These are phyloP conservation scores for Buceros bicornis DNA, from an alignment of 2,797 vertebrate genomes.

Conservation along the genomic window DNA sequence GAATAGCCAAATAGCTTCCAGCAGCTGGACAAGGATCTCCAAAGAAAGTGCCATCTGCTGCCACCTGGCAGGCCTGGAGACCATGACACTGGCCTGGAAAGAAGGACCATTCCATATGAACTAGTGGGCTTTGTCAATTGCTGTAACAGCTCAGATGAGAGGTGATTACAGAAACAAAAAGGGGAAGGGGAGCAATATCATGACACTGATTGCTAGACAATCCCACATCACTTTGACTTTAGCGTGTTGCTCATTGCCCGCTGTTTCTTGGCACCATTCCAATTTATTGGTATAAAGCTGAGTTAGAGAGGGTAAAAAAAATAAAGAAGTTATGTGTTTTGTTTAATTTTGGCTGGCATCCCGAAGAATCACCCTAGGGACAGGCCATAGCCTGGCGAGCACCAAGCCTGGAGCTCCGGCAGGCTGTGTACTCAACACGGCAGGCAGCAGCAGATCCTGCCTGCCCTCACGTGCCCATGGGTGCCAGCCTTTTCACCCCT, in stretches of 20 bases:
- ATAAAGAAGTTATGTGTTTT: not conserved
- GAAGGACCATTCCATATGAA: not conserved
- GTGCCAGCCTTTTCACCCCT: not conserved
- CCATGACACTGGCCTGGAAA: conserved; percentile 88
- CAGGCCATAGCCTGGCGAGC: not conserved
- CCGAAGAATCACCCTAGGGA: not conserved
- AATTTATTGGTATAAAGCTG: not conserved
- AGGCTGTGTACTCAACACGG: fast-evolving
- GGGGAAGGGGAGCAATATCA: not conserved
- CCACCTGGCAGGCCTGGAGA: conserved; percentile 90
- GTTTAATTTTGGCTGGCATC: not conserved
- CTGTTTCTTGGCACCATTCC: not conserved
- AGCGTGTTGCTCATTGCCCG: not conserved
- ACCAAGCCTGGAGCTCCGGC: not conserved
- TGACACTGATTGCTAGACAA: not conserved
- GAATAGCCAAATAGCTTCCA: conserved; percentile 92
- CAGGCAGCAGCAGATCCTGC: not conserved
- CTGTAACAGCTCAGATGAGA: not conserved
- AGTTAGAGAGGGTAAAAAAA: not conserved
- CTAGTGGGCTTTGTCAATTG: not conserved
- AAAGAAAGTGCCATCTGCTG: conserved; percentile 83
- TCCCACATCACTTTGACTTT: not conserved
- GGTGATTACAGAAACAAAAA: not conserved
- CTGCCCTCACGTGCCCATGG: fast-evolving
- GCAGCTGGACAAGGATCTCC: conserved; percentile 87